These are phyloP conservation scores for Cheilosia impressa DNA, from an alignment of 2,888 invertebrate genomes.

Conservation along the genomic window DNA sequence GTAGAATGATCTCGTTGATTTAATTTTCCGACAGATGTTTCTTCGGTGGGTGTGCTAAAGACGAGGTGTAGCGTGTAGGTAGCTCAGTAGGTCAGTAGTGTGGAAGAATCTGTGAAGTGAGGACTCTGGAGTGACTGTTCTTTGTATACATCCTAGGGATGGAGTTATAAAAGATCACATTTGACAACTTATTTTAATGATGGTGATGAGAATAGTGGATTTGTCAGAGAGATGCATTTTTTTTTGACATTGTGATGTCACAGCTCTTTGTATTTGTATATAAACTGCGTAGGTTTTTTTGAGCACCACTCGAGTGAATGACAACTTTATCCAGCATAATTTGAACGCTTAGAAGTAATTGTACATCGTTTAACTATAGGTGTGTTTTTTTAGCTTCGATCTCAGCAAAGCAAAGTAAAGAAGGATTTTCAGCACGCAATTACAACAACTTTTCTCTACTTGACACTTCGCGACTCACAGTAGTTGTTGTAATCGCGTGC, in stretches of 20 bases:
- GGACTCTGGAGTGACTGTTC: background rate
- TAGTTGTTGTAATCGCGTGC: too few relatives aligned
- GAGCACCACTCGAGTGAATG: too few relatives aligned
- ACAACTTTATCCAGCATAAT: too few relatives aligned
- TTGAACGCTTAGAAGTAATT: too few relatives aligned
- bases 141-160: background rate
- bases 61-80: constrained; percentile 10
- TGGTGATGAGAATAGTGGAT: background rate
- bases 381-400: too few relatives aligned
- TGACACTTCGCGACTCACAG: too few relatives aligned
- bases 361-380: too few relatives aligned
- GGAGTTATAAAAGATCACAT: background rate
- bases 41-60: constrained; percentile 24
- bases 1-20: constrained; percentile 47
- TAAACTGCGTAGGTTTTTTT: too few relatives aligned
- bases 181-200: constrained; percentile 5
- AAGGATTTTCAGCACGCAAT: too few relatives aligned
- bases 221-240: background rate
- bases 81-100: constrained; percentile 41
- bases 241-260: background rate
- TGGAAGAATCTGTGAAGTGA: background rate
- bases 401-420: too few relatives aligned
- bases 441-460: too few relatives aligned
- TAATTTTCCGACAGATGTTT: constrained; percentile 47
- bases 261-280: background rate